Percentiles rank a stretch among this genome's conserved stretches.
phyloP scores from a whole-genome alignment of 2,888 invertebrate genomes.

The Ametastegia equiseti region DNA sequence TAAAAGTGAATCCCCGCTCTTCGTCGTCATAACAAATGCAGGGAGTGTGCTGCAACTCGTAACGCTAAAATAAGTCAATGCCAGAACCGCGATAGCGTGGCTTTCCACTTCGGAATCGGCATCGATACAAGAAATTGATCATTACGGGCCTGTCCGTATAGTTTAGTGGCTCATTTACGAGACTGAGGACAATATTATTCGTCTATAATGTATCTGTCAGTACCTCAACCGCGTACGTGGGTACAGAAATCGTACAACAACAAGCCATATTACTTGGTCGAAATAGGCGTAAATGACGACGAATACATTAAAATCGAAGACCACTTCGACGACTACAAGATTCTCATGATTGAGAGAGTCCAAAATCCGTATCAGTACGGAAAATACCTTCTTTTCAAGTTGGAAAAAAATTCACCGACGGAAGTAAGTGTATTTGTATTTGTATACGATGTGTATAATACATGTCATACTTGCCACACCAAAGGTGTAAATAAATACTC shows the following conservation, averaged over 20 bases:
- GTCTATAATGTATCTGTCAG: not conserved
- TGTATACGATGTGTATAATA: not conserved
- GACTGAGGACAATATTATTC: not conserved
- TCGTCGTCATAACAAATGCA: not conserved
- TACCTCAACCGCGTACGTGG: not conserved
- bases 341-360: not conserved
- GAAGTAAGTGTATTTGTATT: not conserved
- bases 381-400: not conserved
- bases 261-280: not conserved
- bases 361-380: constrained; percentile 25
- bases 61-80: not conserved
- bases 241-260: not conserved
- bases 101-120: not conserved
- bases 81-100: not conserved
- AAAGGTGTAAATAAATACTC: not conserved
- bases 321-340: not conserved
- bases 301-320: not conserved
- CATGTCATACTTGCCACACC: not conserved
- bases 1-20: constrained; percentile 30
- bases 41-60: not conserved
- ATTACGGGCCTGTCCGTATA: no score
- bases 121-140: not conserved
- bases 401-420: not conserved
- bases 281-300: not conserved
- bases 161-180: not conserved